These are phyloP conservation scores for Cabera pusaria DNA, from an alignment of 2,888 invertebrate species.

Conservation along the genomic window DNA sequence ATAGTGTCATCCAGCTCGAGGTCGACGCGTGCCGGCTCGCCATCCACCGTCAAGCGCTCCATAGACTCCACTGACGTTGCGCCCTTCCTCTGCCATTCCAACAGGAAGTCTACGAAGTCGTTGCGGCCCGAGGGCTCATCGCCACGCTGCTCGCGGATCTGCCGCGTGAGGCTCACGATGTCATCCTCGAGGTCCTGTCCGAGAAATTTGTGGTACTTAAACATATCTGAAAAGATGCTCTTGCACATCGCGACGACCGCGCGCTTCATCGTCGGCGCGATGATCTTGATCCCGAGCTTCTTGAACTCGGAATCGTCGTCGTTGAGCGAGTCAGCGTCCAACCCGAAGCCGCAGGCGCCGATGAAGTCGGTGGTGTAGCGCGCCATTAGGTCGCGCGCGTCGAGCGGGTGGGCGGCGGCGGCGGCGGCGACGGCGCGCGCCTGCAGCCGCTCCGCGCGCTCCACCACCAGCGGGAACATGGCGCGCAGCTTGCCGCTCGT, in stretches of 20 bases:
- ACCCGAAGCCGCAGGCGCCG: constrained; percentile 61
- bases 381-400: constrained; percentile 63
- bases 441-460: constrained; percentile 54
- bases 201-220: constrained; percentile 44
- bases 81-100: constrained; percentile 49
- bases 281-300: constrained; percentile 50
- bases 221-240: constrained; percentile 46
- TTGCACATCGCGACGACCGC: constrained; percentile 41
- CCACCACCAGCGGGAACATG: constrained; percentile 60
- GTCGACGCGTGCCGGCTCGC: constrained; percentile 37
- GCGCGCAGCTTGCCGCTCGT: constrained; percentile 57
- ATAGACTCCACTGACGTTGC: constrained; percentile 46
- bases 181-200: constrained; percentile 50
- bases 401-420: constrained; percentile 36
- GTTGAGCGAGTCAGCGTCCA: constrained; percentile 54
- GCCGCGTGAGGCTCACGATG: constrained; percentile 38
- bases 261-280: constrained; percentile 34
- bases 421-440: constrained; percentile 36
- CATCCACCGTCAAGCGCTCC: constrained; percentile 41
- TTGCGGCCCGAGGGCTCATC: constrained; percentile 51
- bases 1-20: constrained; percentile 49
- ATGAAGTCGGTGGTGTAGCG: constrained; percentile 65
- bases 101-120: constrained; percentile 53
- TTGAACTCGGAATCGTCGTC: constrained; percentile 55
- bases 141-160: constrained; percentile 44